A percentile compares a stretch with the other conserved stretches of the same genome.
Conservation (phyloP, 2,888 invertebrate genomes). For the Pseudococcus viburni region DNA sequence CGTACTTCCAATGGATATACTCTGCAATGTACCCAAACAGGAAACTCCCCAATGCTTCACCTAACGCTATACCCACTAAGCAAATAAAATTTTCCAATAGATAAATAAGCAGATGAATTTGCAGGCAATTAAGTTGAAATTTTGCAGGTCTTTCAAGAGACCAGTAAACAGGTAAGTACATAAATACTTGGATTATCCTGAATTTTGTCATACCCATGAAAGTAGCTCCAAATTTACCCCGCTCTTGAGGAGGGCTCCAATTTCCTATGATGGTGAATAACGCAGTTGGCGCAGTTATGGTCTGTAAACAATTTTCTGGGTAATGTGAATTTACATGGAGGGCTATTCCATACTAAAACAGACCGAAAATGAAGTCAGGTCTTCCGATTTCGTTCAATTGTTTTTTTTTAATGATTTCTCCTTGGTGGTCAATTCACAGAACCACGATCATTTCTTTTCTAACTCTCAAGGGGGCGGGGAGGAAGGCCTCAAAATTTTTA, state of each 20-base stretch:
- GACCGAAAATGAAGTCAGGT: too few species aligned
- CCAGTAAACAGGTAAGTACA: too few species aligned
- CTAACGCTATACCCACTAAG: neutral
- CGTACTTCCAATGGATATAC: conserved; percentile 41
- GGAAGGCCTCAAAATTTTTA: too few species aligned
- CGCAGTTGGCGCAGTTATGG: neutral
- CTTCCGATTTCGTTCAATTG: too few species aligned
- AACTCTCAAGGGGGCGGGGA: too few species aligned
- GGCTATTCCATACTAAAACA: too few species aligned
- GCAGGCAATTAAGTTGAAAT: neutral
- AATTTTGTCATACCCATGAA: neutral
- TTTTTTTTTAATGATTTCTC: too few species aligned
- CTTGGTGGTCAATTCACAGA: too few species aligned
- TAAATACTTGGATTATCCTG: neutral
- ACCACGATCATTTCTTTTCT: too few species aligned
- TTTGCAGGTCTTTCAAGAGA: neutral
- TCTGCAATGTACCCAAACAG: conserved; percentile 33
- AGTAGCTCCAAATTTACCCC: conserved; percentile 23
- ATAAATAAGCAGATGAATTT: neutral
- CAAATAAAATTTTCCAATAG: neutral
- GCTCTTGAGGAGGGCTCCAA: conserved; percentile 18
- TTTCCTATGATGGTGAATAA: conserved; percentile 24
- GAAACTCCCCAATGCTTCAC: neutral
- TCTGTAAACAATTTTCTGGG: neutral
- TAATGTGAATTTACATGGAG: neutral